A percentile compares a stretch with the other conserved stretches of the same genome.
These are phyloP conservation scores for Parapristionchus giblindavisi DNA, from an alignment of 2,888 invertebrate genomes.

Conservation along the genomic window DNA sequence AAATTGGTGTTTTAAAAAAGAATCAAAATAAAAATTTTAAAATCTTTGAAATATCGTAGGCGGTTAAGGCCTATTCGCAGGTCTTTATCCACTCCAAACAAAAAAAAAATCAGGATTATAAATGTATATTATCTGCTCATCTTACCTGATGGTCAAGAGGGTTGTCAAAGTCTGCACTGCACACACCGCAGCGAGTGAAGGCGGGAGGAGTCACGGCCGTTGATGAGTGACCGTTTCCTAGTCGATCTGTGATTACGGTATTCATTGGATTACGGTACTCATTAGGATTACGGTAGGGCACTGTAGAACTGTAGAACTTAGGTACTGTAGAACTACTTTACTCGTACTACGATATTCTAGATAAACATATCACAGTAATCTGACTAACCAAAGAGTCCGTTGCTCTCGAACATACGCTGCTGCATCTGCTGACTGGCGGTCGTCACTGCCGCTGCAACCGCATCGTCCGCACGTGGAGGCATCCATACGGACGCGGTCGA, in stretches of 20 bases:
- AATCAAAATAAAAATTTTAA: not conserved
- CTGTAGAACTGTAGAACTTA: too few species aligned
- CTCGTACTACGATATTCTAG: too few species aligned
- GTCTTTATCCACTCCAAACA: too few species aligned
- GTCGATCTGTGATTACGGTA: constrained; percentile 1
- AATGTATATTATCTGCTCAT: too few species aligned
- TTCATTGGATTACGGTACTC: too few species aligned
- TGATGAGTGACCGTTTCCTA: constrained; percentile 31
- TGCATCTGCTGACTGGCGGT: not conserved
- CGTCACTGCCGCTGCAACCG: constrained; percentile 17
- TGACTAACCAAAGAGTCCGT: too few species aligned
- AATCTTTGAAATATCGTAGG: not conserved
- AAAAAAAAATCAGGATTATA: too few species aligned
- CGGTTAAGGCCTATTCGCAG: not conserved
- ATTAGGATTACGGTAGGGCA: too few species aligned
- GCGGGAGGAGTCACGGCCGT: constrained; percentile 44
- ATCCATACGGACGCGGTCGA: constrained; percentile 31
- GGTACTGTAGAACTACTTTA: too few species aligned
- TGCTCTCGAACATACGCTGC: too few species aligned
- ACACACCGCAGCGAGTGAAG: constrained; percentile 40
- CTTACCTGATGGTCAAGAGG: constrained; percentile 41
- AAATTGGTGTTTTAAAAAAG: constrained; percentile 26
- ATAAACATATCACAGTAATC: too few species aligned
- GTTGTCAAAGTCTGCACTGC: constrained; percentile 39
- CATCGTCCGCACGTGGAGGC: constrained; percentile 22